Evolutionary conservation across 37 sponge, comb jelly and placozoan genomes (phyloP).

Genomic region (Aphrocallistes beatrix): DNA sequence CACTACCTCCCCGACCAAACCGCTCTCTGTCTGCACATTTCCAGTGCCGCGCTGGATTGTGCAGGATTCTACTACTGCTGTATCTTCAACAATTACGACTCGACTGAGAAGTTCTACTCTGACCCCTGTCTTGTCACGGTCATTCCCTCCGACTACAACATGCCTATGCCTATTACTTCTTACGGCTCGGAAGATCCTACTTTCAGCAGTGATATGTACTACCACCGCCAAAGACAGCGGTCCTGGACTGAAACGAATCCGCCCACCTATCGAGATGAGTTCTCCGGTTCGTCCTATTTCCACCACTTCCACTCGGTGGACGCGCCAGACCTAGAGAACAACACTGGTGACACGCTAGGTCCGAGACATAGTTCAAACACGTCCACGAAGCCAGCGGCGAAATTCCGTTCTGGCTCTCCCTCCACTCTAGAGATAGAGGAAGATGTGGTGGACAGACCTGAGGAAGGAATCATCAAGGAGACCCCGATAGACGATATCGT

Average conservation of each 20-base stretch:
- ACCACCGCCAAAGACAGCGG: too few relatives aligned
- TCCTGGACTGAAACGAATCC: too few relatives aligned
- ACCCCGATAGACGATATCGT: neutral
- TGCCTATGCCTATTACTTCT: too few relatives aligned
- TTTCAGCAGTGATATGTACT: too few relatives aligned
- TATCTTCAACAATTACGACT: constrained; percentile 41
- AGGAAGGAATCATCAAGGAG: neutral
- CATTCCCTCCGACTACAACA: neutral
- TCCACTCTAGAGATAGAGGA: neutral
- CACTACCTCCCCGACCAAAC: neutral
- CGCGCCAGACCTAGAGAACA: too few relatives aligned
- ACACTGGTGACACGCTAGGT: too few relatives aligned
- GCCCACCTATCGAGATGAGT: too few relatives aligned
- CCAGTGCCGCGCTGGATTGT: neutral
- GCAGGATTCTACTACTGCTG: constrained; percentile 63
- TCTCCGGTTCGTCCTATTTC: too few relatives aligned
- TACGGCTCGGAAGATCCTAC: too few relatives aligned
- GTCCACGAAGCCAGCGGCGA: neutral
- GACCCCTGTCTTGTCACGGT: neutral
- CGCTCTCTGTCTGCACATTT: neutral
- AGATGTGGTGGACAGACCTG: neutral
- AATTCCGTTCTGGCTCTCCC: neutral
- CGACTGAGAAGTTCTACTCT: neutral
- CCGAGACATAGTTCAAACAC: neutral
- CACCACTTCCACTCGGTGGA: too few relatives aligned